A percentile compares a stretch with the other conserved stretches of the same genome.
Evolutionary conservation across 2,113 vertebrate genomes (phyloP).

Genomic region (Otis tarda): DNA sequence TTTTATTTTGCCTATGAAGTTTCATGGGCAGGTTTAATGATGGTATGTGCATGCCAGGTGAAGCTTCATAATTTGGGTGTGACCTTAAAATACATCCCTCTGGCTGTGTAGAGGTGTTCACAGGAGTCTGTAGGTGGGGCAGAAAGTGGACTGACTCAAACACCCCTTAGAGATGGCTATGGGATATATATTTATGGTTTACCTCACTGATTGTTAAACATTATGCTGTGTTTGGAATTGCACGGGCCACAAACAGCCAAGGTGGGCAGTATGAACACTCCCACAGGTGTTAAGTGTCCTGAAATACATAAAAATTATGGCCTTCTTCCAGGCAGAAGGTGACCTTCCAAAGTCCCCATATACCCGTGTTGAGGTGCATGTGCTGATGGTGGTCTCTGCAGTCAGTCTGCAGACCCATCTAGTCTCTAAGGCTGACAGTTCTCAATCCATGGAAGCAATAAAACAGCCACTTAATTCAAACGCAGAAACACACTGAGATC

Average conservation of each 20-base stretch:
- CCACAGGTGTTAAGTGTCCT: neutral
- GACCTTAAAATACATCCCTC: constrained; percentile 66
- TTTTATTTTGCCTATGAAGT: constrained; percentile 54
- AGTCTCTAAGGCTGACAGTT: neutral
- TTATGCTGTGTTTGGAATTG: neutral
- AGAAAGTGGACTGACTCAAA: constrained; percentile 57
- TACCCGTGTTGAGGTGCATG: neutral
- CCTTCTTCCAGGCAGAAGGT: neutral
- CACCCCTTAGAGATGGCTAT: constrained; percentile 49
- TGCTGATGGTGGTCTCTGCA: neutral
- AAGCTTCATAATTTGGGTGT: constrained; percentile 64
- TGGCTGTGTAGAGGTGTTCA: constrained; percentile 57
- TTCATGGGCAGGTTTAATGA: constrained; percentile 58
- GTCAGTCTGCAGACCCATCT: neutral
- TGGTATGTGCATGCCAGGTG: constrained; percentile 45
- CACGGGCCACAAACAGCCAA: neutral
- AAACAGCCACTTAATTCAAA: neutral
- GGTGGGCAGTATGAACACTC: neutral
- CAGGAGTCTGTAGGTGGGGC: constrained; percentile 51
- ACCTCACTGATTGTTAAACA: neutral
- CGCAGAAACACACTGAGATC: neutral
- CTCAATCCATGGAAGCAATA: neutral
- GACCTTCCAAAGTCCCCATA: neutral
- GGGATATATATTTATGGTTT: constrained; percentile 60
- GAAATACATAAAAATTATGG: neutral